Evolutionary conservation across 1,140 invertebrate species (phyloP), one percentile per base, ranked within the genome.

Genomic region (Rhagoletis zephyria): DNA sequence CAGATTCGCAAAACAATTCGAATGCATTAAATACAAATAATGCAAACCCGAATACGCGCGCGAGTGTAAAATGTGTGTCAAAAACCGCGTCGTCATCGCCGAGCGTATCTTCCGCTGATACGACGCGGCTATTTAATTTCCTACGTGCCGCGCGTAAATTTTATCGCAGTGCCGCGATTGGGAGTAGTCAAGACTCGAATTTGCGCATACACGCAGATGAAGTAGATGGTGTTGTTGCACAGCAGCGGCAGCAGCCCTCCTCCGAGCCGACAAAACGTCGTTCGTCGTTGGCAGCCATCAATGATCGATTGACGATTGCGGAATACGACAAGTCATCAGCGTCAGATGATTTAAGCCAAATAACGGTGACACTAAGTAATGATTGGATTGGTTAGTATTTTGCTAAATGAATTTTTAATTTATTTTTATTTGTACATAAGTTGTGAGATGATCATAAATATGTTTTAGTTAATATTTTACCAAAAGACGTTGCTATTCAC

Each of bases 331-430:
- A 81, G 48, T 30, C 16, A 56, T 81, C 74, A 56, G 85, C 74
- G 30, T 30, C 30, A 42, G 30, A 40, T 63, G 30, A 3, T 61
- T 85, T 85, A 63, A 40, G 74, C 74, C 74, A 81, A 81, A 81
- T 81, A 81, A 81, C 45, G 4, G 74, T 56, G n/a, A n/a, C 61
- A 19, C 85, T 85, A 85, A 88, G 88, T 10, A 91, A 92, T 86
- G 91, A 92, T 88, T 92, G 91, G 91, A 90, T 92, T 85, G 91
- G 91, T 92, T 92, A 92, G 91, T 92, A 92, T 81, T 30, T 10
- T 56, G 16, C n/a, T 4, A 67, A 4, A 63, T 14, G 0, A 30
- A 30, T 30, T 16, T 63, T 16, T 63, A 63, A 16, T 12, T 1
- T 56, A 56, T 56, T 56, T 56, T 10, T 56, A 56, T 30, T 30